phyloP scores from a whole-genome alignment of 2,888 invertebrate species.

The Cryptus armator region DNA sequence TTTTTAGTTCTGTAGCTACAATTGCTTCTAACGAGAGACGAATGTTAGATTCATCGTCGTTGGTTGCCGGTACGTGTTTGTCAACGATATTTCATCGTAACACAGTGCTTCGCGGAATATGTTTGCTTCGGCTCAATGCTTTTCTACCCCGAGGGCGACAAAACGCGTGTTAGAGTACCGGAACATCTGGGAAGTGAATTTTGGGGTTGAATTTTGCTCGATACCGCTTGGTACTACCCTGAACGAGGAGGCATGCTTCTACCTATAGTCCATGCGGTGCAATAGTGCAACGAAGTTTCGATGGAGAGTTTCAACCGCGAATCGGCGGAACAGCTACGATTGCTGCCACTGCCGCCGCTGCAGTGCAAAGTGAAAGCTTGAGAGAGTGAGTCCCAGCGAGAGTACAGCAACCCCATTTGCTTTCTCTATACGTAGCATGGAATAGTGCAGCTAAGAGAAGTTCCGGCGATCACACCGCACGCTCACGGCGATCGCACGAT shows the following conservation, averaged over 20 bases:
- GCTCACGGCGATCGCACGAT: constrained; percentile 42
- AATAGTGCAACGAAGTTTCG: constrained; percentile 75
- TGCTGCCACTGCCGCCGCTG: constrained; percentile 41
- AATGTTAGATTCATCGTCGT: background rate
- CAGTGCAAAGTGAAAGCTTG: constrained; percentile 27
- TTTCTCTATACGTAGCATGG: background rate
- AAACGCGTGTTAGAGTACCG: constrained; percentile 27
- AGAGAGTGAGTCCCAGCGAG: constrained; percentile 47
- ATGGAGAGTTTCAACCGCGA: constrained; percentile 75
- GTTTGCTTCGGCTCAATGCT: background rate
- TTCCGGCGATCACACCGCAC: constrained; percentile 45
- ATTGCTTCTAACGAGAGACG: background rate
- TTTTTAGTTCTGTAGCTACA: background rate
- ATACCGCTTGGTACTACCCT: constrained; percentile 11
- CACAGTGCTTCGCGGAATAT: constrained; percentile 19
- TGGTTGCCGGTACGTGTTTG: background rate
- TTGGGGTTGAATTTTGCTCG: constrained; percentile 53
- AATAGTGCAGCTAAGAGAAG: constrained; percentile 13
- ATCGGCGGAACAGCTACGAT: constrained; percentile 74
- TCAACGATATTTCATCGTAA: constrained; percentile 42
- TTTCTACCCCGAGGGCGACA: constrained; percentile 38
- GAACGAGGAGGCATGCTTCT: constrained; percentile 56
- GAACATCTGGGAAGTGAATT: constrained; percentile 31
- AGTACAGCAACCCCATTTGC: background rate
- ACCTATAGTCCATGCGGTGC: constrained; percentile 70